A percentile compares a stretch with the other conserved stretches of the same genome.
Evolutionary conservation across 2,797 vertebrate genomes (phyloP).

Genomic region (Mastacembelus armatus): DNA sequence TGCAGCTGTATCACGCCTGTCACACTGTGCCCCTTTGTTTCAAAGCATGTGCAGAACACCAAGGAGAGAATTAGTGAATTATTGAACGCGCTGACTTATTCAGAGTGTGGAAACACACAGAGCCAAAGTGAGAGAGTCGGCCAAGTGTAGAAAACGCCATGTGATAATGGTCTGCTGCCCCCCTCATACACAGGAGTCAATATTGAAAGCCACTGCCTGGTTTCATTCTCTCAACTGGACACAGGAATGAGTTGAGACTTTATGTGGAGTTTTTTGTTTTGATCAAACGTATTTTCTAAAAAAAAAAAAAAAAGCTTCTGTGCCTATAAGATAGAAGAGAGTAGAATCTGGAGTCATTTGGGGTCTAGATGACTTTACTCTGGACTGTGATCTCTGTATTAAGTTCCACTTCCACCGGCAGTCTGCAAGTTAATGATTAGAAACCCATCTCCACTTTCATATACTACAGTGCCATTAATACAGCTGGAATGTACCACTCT

Average conservation of each 20-base stretch:
- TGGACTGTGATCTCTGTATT: conserved; percentile 66
- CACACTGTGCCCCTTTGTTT: conserved; percentile 34
- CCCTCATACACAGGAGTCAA: neutral
- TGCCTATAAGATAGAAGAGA: neutral
- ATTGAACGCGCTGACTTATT: conserved; percentile 75
- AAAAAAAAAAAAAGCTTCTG: neutral
- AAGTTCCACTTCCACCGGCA: conserved; percentile 58
- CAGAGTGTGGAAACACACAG: conserved; percentile 61
- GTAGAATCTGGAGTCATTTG: neutral
- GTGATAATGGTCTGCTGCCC: conserved; percentile 60
- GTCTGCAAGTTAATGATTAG: conserved; percentile 73
- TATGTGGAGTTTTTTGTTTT: neutral
- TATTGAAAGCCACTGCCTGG: conserved; percentile 17
- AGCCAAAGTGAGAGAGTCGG: conserved; percentile 35
- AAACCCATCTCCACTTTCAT: conserved; percentile 48
- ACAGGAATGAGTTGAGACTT: conserved; percentile 3
- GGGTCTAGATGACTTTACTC: conserved; percentile 36
- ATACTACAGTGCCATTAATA: conserved; percentile 31
- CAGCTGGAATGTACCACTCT: conserved; percentile 14
- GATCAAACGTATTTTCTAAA: neutral
- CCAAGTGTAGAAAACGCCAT: conserved; percentile 52
- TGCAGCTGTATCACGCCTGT: conserved; percentile 37
- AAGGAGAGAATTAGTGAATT: conserved; percentile 68
- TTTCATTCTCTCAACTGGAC: conserved; percentile 5
- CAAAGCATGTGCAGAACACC: conserved; percentile 36